Evolutionary conservation across 2,797 vertebrate species (phyloP).

Genomic region (Eurystomus glaucurus): DNA sequence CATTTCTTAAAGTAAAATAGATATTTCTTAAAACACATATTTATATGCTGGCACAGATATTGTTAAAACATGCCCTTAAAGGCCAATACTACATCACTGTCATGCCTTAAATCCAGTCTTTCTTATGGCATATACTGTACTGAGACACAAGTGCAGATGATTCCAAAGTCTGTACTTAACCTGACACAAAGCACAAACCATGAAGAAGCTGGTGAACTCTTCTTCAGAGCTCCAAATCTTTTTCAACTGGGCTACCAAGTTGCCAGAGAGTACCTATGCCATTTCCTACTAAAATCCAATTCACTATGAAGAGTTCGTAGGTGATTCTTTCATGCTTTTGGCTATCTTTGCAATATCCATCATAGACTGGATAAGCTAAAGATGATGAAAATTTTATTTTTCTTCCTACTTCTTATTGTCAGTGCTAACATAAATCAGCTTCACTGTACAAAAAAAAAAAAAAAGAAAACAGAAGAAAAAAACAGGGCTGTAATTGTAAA

Average conservation of each 20-base stretch:
- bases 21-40: neutral
- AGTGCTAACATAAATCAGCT: constrained; percentile 32
- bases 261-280: neutral
- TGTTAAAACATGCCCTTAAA: neutral
- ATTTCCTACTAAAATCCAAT: neutral
- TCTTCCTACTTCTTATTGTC: constrained; percentile 7
- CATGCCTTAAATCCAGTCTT: neutral
- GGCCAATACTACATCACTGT: neutral
- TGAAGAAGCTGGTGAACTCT: neutral
- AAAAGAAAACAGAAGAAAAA: neutral
- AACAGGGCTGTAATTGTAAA: constrained; percentile 48
- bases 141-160: neutral
- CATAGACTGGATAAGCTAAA: neutral
- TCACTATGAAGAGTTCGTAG: neutral
- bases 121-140: neutral
- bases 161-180: neutral
- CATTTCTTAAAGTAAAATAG: neutral
- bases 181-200: neutral
- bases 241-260: neutral
- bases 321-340: neutral
- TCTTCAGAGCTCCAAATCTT: neutral
- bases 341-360: neutral
- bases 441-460: neutral
- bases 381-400: constrained; percentile 10
- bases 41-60: neutral